Evolutionary conservation across 1,140 invertebrate genomes (phyloP).

Genomic region (Stegodyphus mimosarum): DNA sequence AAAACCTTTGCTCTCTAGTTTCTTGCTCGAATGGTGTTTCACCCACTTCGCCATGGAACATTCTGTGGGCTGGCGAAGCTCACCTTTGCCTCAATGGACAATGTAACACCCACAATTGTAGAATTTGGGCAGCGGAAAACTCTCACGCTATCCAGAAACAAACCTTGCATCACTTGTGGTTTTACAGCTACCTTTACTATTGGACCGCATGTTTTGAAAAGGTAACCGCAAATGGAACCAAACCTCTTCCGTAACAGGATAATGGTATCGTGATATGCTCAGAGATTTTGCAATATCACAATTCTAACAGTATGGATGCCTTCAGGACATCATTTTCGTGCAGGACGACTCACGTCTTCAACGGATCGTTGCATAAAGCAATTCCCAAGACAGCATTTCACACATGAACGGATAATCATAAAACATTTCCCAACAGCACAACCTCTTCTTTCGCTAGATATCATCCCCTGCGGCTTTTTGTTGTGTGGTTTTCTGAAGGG

Average conservation of each 20-base stretch:
- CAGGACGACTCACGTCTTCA: not conserved
- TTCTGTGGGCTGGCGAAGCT: not conserved
- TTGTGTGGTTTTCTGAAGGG: not conserved
- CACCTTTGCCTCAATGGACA: not conserved
- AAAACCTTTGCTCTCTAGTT: not conserved
- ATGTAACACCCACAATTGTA: not conserved
- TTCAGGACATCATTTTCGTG: slow-evolving; percentile 9
- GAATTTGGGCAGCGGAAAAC: not conserved
- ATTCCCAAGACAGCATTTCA: not conserved
- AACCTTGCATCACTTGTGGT: not conserved
- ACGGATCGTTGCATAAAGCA: not conserved
- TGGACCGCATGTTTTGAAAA: not conserved
- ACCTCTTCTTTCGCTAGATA: not conserved
- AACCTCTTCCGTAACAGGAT: not conserved
- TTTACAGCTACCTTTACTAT: not conserved
- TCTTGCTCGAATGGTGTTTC: not conserved
- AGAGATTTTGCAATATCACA: slow-evolving; percentile 2
- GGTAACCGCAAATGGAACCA: not conserved
- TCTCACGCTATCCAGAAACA: not conserved
- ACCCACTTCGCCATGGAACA: not conserved
- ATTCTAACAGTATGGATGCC: not conserved
- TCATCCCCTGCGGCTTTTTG: not conserved
- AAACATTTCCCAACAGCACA: not conserved
- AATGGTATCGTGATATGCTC: not conserved
- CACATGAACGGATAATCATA: not conserved